These are phyloP conservation scores for Sogatella furcifera DNA, from an alignment of 1,140 invertebrate genomes.

Conservation along the genomic window DNA sequence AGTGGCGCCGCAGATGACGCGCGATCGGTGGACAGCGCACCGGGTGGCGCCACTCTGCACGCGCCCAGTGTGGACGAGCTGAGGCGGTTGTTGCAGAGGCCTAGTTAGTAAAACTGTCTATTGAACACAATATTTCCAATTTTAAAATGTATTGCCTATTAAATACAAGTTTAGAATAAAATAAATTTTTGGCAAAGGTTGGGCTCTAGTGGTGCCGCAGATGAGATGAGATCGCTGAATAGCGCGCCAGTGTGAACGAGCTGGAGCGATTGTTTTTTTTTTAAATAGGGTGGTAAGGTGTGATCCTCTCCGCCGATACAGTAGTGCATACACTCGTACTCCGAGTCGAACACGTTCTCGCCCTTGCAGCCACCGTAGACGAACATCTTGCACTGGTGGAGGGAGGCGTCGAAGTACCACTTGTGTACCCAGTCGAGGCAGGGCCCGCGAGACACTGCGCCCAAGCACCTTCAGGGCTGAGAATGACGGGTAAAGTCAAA, in stretches of 20 bases:
- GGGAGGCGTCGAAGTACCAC: slow-evolving; percentile 58
- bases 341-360: slow-evolving; percentile 67
- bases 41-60: slow-evolving; percentile 34
- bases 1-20: slow-evolving; percentile 24
- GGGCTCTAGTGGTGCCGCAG: too few species aligned
- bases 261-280: slow-evolving; percentile 47
- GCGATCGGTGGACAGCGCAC: slow-evolving; percentile 34
- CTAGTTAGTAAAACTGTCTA: slow-evolving; percentile 13
- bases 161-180: too few species aligned
- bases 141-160: too few species aligned
- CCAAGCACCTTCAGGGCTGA: slow-evolving; percentile 12
- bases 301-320: slow-evolving; percentile 43
- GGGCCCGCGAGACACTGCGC: slow-evolving; percentile 22
- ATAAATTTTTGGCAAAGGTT: too few species aligned
- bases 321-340: slow-evolving; percentile 53
- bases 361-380: slow-evolving; percentile 66
- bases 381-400: slow-evolving; percentile 54
- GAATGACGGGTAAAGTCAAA: too few species aligned
- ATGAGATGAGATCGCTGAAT: too few species aligned
- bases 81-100: slow-evolving; percentile 43
- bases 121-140: neutral
- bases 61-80: slow-evolving; percentile 54
- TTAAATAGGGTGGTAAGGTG: too few species aligned
- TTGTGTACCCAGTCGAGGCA: slow-evolving; percentile 56
- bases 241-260: slow-evolving; percentile 52